These are phyloP conservation scores for Drosophila macrospina DNA, from an alignment of 2,888 invertebrate species.

Conservation along the genomic window DNA sequence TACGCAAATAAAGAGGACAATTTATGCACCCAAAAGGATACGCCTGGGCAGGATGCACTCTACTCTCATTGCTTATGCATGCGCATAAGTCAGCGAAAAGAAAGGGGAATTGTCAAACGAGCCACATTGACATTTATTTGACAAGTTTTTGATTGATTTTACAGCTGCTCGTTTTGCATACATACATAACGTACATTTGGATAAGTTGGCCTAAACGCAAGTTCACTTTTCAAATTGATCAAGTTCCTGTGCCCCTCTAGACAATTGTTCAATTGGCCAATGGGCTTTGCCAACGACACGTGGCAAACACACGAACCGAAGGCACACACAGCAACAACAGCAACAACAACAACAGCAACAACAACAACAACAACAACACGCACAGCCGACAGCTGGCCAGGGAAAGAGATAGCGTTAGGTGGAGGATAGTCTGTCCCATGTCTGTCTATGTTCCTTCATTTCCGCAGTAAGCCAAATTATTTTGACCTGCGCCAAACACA, in stretches of 20 bases:
- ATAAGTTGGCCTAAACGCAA: slow-evolving; percentile 61
- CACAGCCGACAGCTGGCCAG: slow-evolving; percentile 64
- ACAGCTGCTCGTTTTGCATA: slow-evolving; percentile 73
- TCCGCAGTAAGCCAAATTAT: slow-evolving; percentile 72
- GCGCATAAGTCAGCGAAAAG: slow-evolving; percentile 44
- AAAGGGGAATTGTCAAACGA: slow-evolving; percentile 10
- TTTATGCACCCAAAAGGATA: slow-evolving; percentile 72
- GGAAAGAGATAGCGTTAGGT: slow-evolving; percentile 47
- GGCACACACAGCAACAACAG: slow-evolving; percentile 20
- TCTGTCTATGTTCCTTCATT: slow-evolving; percentile 40
- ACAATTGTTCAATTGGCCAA: slow-evolving; percentile 60
- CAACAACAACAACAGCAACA: slow-evolving; percentile 28
- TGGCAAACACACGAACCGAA: slow-evolving; percentile 75
- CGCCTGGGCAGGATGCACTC: slow-evolving; percentile 55
- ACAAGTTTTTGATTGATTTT: slow-evolving; percentile 83
- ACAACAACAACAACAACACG: slow-evolving; percentile 17
- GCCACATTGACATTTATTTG: slow-evolving; percentile 79
- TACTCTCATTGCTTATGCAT: slow-evolving; percentile 65
- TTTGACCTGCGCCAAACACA: slow-evolving; percentile 64
- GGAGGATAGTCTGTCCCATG: slow-evolving; percentile 18
- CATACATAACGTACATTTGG: neutral
- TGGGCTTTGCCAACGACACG: slow-evolving; percentile 67
- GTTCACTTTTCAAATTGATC: slow-evolving; percentile 68
- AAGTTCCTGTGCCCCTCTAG: slow-evolving; percentile 14
- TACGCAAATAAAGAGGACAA: slow-evolving; percentile 53